phyloP scores from a whole-genome alignment of 1,140 invertebrate genomes.

The Daktulosphaira vitifoliae region DNA sequence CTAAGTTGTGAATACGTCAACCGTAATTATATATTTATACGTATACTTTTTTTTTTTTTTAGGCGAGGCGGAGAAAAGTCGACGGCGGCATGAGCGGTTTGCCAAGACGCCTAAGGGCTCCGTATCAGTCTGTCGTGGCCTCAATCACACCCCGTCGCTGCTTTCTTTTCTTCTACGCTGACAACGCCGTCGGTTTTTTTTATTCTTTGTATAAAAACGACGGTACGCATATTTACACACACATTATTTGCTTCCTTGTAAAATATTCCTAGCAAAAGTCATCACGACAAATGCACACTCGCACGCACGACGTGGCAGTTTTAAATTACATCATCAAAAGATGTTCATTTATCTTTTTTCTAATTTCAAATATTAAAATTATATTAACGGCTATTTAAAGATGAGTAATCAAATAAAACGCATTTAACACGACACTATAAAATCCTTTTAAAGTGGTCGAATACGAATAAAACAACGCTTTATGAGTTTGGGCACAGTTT shows the following conservation, averaged over 20 bases:
- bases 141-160: constrained; percentile 21
- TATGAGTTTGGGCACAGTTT: too few relatives aligned
- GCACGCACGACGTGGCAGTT: too few relatives aligned
- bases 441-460: too few relatives aligned
- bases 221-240: background rate
- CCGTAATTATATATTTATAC: background rate
- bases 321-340: too few relatives aligned
- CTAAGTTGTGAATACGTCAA: background rate
- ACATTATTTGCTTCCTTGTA: background rate
- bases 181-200: constrained; percentile 16
- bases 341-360: too few relatives aligned
- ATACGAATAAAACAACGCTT: too few relatives aligned
- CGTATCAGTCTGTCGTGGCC: background rate
- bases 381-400: too few relatives aligned
- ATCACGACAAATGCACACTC: too few relatives aligned
- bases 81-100: background rate
- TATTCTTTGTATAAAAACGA: background rate
- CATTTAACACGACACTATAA: too few relatives aligned
- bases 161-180: constrained; percentile 21
- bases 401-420: too few relatives aligned
- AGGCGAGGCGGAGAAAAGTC: constrained; percentile 22
- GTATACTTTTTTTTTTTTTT: background rate
- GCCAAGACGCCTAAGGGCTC: constrained; percentile 22
- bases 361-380: too few relatives aligned
- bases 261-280: too few relatives aligned